Evolutionary conservation across 2,888 invertebrate species (phyloP).

Genomic region (Augiades crinisus): DNA sequence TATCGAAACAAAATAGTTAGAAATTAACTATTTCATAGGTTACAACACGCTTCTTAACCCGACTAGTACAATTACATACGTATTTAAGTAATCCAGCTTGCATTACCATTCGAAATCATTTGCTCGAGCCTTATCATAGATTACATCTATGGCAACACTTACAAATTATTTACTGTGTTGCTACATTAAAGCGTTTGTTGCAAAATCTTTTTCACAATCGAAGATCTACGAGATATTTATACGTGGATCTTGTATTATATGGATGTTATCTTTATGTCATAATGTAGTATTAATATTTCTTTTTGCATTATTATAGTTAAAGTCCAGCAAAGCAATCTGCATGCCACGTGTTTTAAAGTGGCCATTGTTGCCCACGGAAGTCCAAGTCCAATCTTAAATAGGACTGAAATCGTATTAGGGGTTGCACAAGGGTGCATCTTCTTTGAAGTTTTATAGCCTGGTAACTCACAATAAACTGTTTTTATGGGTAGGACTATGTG

Average conservation of each 20-base stretch:
- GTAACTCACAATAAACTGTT: too few species aligned
- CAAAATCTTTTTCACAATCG: slow-evolving; percentile 10
- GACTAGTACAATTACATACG: not conserved
- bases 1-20: not conserved
- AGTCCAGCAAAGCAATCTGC: too few species aligned
- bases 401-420: too few species aligned
- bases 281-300: not conserved
- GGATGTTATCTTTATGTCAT: slow-evolving; percentile 1
- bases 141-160: not conserved
- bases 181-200: slow-evolving; percentile 1
- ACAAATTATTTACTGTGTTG: not conserved
- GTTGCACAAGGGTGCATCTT: too few species aligned
- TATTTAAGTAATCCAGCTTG: not conserved
- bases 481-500: too few species aligned
- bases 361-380: too few species aligned
- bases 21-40: too few species aligned
- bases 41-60: too few species aligned
- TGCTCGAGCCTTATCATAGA: not conserved
- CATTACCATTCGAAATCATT: not conserved
- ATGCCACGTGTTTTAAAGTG: too few species aligned
- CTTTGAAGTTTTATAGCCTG: slow-evolving; percentile 4
- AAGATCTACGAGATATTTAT: not conserved
- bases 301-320: too few species aligned
- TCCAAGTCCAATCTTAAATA: too few species aligned
- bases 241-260: slow-evolving; percentile 6